Conservation (phyloP, 1,140 invertebrate genomes). For the Halictus rubicundus region DNA sequence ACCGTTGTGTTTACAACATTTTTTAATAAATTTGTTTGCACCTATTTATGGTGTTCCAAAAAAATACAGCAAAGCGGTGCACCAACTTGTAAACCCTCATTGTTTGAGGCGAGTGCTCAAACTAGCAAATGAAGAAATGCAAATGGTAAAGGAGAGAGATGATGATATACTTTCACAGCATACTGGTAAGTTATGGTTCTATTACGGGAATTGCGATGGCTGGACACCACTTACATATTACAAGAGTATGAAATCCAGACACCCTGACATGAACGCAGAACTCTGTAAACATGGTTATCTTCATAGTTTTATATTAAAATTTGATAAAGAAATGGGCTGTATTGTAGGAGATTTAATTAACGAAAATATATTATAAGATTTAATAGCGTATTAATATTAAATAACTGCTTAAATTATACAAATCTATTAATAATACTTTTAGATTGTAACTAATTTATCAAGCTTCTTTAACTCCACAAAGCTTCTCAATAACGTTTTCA, state of each 20-base stretch:
- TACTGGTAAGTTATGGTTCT: conserved; percentile 85
- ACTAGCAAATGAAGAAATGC: conserved; percentile 85
- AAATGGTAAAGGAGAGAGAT: conserved; percentile 82
- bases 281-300: conserved; percentile 84
- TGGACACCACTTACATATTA: conserved; percentile 89
- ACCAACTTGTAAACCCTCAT: conserved; percentile 81
- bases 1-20: conserved; percentile 80
- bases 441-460: no score
- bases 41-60: conserved; percentile 78
- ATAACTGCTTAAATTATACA: neutral
- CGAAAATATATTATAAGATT: conserved; percentile 60
- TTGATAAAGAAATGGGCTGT: conserved; percentile 83
- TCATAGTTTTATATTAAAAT: conserved; percentile 89
- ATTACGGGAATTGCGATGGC: conserved; percentile 87
- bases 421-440: neutral
- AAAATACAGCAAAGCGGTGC: conserved; percentile 74
- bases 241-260: conserved; percentile 81
- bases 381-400: neutral
- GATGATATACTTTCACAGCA: conserved; percentile 80
- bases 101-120: conserved; percentile 82
- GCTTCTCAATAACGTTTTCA: no score
- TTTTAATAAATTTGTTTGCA: conserved; percentile 81
- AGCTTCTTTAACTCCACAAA: no score
- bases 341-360: conserved; percentile 83
- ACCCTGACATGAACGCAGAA: conserved; percentile 84